A percentile compares a stretch with the other conserved stretches of the same genome.
Evolutionary conservation across 2,797 vertebrate species (phyloP).

Genomic region (Paramormyrops hopkinsi): DNA sequence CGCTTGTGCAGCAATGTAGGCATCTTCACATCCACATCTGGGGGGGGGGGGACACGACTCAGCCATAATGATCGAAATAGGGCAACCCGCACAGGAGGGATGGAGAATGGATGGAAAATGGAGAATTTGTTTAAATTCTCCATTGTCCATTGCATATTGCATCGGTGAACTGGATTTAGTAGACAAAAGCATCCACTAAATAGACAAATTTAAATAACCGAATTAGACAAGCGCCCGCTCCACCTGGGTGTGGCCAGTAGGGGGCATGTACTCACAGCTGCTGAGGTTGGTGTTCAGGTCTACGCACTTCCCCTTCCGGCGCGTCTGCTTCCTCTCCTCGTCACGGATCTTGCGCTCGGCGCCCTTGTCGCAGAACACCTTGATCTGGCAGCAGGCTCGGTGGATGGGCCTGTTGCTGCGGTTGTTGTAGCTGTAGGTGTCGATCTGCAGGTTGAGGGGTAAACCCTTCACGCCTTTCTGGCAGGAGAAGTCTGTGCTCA

Average conservation of each 20-base stretch:
- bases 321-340: conserved; percentile 95
- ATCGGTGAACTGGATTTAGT: background rate
- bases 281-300: conserved; percentile 64
- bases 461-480: conserved; percentile 98
- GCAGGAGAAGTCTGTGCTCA: conserved; percentile 97
- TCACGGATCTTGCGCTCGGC: conserved; percentile 97
- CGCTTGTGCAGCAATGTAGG: conserved; percentile 83
- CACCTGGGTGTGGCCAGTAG: background rate
- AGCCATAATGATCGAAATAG: background rate
- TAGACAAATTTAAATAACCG: background rate
- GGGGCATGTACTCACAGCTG: conserved; percentile 54
- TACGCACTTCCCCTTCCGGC: conserved; percentile 89
- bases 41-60: background rate
- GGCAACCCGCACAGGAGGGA: background rate
- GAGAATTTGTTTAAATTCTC: background rate
- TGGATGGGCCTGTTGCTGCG: conserved; percentile 97
- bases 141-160: background rate
- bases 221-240: background rate
- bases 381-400: conserved; percentile 94
- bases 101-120: background rate
- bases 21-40: conserved; percentile 82
- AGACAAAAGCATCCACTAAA: background rate
- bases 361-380: conserved; percentile 98
- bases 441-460: conserved; percentile 91
- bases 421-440: conserved; percentile 98